phyloP scores from a whole-genome alignment of 2,888 invertebrate species.

The Alloplasta piceator region DNA sequence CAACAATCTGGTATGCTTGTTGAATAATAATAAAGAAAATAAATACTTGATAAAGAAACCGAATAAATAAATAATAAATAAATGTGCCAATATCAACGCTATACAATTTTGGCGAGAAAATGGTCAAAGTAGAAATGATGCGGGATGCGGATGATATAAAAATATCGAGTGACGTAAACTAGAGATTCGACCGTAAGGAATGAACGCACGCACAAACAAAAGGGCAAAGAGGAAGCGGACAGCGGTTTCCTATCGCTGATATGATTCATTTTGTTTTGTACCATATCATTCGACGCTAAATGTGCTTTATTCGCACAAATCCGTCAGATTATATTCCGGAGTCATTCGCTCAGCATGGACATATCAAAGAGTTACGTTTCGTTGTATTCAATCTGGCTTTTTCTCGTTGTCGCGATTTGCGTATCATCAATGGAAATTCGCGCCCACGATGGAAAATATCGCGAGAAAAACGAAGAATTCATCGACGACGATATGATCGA shows the following conservation, averaged over 20 bases:
- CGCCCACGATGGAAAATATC: neutral
- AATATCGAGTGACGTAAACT: neutral
- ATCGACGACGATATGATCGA: neutral
- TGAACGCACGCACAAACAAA: too few species aligned
- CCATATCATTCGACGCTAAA: neutral
- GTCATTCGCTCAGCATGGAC: neutral
- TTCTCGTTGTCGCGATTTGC: neutral
- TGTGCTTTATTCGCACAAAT: neutral
- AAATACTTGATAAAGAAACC: too few species aligned
- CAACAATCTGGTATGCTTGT: too few species aligned
- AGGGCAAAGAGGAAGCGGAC: too few species aligned
- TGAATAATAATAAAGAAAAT: too few species aligned
- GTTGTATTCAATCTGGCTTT: neutral
- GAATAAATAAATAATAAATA: too few species aligned
- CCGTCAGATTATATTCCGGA: neutral
- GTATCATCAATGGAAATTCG: neutral
- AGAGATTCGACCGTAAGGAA: neutral
- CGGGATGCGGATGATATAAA: neutral
- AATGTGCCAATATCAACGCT: too few species aligned
- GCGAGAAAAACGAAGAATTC: neutral
- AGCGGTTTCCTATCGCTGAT: constrained; percentile 36
- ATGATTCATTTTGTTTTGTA: constrained; percentile 16
- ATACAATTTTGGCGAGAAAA: too few species aligned
- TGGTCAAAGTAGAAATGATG: neutral
- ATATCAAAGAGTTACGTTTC: neutral